A percentile compares a stretch with the other conserved stretches of the same genome.
Evolutionary conservation across 2,113 vertebrate species (phyloP).

Genomic region (Lathamus discolor): DNA sequence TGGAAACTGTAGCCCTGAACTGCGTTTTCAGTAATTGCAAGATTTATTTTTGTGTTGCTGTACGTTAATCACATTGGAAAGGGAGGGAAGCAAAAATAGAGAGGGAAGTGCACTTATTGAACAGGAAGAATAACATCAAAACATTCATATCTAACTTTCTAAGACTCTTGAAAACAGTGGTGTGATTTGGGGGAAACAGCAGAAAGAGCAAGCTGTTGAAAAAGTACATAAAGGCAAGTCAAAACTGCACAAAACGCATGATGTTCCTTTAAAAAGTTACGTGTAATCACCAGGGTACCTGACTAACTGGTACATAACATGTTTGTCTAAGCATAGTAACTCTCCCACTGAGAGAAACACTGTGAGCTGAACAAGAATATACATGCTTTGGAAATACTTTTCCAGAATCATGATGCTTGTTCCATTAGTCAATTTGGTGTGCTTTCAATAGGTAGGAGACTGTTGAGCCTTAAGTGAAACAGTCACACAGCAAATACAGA

Average conservation of each 20-base stretch:
- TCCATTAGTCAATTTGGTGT: constrained; percentile 12
- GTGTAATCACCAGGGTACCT: constrained; percentile 6
- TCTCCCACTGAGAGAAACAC: constrained; percentile 13
- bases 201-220: not conserved
- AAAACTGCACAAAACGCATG: not conserved
- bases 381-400: constrained; percentile 40
- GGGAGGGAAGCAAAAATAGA: not conserved
- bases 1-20: not conserved
- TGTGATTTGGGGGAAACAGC: not conserved
- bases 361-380: constrained; percentile 8
- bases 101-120: not conserved
- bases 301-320: constrained; percentile 7
- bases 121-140: constrained; percentile 9
- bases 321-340: not conserved
- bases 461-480: not conserved
- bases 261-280: constrained; percentile 16
- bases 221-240: not conserved
- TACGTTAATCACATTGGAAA: not conserved
- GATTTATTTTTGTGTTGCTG: constrained; percentile 14
- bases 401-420: not conserved
- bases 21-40: not conserved
- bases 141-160: not conserved
- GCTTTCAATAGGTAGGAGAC: not conserved
- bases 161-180: not conserved
- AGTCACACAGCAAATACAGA: not conserved